Percentiles rank a stretch among this genome's conserved stretches.
These are phyloP conservation scores for Ctenopoma multispine DNA, from an alignment of 2,797 vertebrate species.

Conservation along the genomic window DNA sequence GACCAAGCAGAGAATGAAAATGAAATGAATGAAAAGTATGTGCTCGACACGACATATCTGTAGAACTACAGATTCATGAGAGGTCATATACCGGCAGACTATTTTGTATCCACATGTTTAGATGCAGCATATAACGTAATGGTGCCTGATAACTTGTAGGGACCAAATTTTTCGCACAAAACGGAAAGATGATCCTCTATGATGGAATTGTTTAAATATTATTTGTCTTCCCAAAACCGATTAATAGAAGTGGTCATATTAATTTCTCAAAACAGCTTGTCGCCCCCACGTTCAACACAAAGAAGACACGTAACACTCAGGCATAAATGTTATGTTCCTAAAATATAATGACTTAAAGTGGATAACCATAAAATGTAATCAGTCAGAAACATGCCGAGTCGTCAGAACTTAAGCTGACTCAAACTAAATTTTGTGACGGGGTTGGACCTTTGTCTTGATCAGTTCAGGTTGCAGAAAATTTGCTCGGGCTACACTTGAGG, in stretches of 20 bases:
- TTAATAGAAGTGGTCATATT: not conserved
- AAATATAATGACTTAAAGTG: constrained; percentile 21
- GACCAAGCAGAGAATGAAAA: too few species aligned
- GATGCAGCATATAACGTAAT: too few species aligned
- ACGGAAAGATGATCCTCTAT: not conserved
- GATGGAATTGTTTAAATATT: not conserved
- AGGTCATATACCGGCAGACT: too few species aligned
- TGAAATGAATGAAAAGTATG: too few species aligned
- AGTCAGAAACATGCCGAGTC: constrained; percentile 31
- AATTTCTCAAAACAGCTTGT: too few species aligned
- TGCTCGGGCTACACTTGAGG: constrained; percentile 6
- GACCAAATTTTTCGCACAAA: not conserved
- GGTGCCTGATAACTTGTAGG: too few species aligned
- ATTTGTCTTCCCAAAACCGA: not conserved
- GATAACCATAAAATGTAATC: constrained; percentile 36
- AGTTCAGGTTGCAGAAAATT: not conserved
- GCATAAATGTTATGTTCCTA: not conserved
- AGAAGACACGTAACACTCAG: too few species aligned
- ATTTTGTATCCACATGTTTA: too few species aligned
- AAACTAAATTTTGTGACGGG: constrained; percentile 11
- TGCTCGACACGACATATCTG: too few species aligned
- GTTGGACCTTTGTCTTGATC: constrained; percentile 24
- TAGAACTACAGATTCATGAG: too few species aligned
- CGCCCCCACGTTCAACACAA: too few species aligned
- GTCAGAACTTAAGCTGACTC: constrained; percentile 26